Base-by-base conservation (phyloP, 1,140 invertebrate species). In the Spodoptera frugiperda region DNA sequence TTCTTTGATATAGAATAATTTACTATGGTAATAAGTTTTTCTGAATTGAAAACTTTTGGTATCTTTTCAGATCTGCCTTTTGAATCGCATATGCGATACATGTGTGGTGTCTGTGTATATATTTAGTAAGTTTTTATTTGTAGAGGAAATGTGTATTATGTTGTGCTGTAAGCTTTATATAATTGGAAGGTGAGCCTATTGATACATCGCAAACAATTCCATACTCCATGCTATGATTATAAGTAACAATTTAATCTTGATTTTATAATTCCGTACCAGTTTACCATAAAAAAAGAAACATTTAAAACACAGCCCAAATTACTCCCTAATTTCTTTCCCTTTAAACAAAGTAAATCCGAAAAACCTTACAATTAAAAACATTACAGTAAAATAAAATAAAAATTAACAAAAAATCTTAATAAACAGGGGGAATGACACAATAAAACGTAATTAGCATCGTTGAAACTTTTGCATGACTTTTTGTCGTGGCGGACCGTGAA, bases 381-480 rank as follows among this genome's bases (percentile, higher is more conserved):
- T 57, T 53, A n/a, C 15, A 0, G 14, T 0, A 53, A 53, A 21
- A 2, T 21, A 11, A 14, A 53, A 11, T 17, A 51, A 33, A 68
- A 51, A 33, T 70, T 21, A 53, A 8, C 17, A 15, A 55, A 39
- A n/a, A 25, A 67, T 48, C 21, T 39, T 67, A 30, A 51, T 25
- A 67, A 67, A 44, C 39, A 44, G n/a, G 25, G 25, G 55, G 39
- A 65, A 3, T 61, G 15, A 30, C 46, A 75, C 30, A 75, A 75
- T 65, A 75, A 75, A 75, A 44, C 30, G 19, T 65, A 75, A 74
- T 75, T 65, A 75, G 53, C 57, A 75, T 75, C 46, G 57, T 53
- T 51, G 46, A 75, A 75, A 75, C 25, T 75, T 80, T 74, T 51
- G 59, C 33, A n/a, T 48, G 79, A 79, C 81, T 81, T 80, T 80